phyloP scores from a whole-genome alignment of 2,113 vertebrate genomes.

The Cyphomyrus plagiostoma region DNA sequence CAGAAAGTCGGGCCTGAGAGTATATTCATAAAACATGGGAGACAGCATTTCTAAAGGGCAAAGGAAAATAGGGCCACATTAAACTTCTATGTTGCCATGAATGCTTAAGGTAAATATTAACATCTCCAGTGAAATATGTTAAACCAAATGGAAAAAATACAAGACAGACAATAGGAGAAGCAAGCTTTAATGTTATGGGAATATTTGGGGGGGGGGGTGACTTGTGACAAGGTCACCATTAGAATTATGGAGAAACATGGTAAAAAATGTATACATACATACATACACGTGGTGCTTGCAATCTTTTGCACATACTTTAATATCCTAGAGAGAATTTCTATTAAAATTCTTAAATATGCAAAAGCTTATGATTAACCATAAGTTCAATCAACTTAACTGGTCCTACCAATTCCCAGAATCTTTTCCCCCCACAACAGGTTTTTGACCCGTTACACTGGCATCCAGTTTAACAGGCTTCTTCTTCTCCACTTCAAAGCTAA shows the following conservation, averaged over 20 bases:
- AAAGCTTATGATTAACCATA: conserved; percentile 2
- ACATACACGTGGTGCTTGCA: conserved; percentile 15
- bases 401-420: background rate
- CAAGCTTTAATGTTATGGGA: background rate
- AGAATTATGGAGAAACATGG: background rate
- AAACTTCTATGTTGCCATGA: background rate
- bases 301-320: conserved; percentile 7
- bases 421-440: background rate
- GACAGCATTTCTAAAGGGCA: background rate
- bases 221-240: background rate
- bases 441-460: background rate
- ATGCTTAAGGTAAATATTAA: background rate
- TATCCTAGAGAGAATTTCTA: background rate
- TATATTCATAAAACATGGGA: background rate
- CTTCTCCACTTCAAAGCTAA: background rate
- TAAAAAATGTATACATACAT: background rate
- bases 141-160: background rate
- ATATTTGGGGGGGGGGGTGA: background rate
- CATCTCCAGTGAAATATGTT: background rate
- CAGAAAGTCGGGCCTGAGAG: background rate
- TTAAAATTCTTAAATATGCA: conserved; percentile 1
- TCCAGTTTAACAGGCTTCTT: background rate
- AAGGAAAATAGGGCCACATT: background rate
- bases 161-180: background rate
- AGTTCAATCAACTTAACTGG: background rate